These are phyloP conservation scores for Linepithema humile DNA, from an alignment of 1,140 invertebrate species.

Conservation along the genomic window DNA sequence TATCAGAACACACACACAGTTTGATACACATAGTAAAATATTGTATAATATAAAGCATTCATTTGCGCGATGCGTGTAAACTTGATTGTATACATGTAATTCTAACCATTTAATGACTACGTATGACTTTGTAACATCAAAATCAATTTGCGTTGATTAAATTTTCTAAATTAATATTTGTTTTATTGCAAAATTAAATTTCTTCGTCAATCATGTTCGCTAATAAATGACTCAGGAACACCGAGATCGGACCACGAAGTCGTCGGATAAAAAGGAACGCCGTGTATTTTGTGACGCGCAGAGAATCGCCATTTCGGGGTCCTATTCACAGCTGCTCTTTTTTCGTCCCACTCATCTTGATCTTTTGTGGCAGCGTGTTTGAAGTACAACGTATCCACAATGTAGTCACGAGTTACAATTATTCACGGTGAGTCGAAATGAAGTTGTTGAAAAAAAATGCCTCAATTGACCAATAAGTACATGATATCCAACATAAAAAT, in stretches of 20 bases:
- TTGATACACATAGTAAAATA: not conserved
- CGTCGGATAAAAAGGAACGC: conserved; percentile 33
- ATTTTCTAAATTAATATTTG: conserved; percentile 15
- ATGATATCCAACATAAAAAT: not conserved
- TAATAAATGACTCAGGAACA: conserved; percentile 41
- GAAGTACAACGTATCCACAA: conserved; percentile 44
- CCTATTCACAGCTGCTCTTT: conserved; percentile 64
- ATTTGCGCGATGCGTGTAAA: not conserved
- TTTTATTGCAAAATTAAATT: conserved; percentile 35
- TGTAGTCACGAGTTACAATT: conserved; percentile 75
- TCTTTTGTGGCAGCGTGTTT: conserved; percentile 54
- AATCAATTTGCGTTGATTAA: not conserved
- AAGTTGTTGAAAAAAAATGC: conserved; percentile 48
- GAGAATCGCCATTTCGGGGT: conserved; percentile 78
- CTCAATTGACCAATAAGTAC: conserved; percentile 49
- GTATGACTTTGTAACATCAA: not conserved
- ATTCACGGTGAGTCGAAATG: conserved; percentile 70
- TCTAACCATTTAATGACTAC: not conserved
- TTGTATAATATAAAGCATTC: not conserved
- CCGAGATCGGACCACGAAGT: conserved; percentile 30
- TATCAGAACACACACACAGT: not conserved
- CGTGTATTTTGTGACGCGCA: conserved; percentile 64
- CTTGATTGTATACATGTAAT: not conserved
- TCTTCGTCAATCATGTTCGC: conserved; percentile 22
- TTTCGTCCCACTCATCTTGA: conserved; percentile 57